Conservation (phyloP, 2,113 vertebrate species). For the Xyrauchen texanus region DNA sequence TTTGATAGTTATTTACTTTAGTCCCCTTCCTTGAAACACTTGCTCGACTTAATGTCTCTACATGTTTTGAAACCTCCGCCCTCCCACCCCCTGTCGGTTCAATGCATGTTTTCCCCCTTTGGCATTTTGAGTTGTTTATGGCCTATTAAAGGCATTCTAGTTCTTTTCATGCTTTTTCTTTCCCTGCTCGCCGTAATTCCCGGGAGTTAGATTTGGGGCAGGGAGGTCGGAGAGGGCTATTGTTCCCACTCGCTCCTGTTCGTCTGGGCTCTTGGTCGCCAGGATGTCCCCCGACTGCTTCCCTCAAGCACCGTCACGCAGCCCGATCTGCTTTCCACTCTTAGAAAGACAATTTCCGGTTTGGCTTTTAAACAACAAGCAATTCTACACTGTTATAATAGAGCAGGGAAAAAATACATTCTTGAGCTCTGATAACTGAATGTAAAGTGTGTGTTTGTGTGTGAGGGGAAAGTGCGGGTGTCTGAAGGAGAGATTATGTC, state of each 20-base stretch:
- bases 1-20: conserved; percentile 29
- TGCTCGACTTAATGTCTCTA: too few species aligned
- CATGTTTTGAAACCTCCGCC: background rate
- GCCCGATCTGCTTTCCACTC: conserved; percentile 51
- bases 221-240: conserved; percentile 43
- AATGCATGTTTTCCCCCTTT: background rate
- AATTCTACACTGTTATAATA: conserved; percentile 36
- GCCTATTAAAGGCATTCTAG: conserved; percentile 24
- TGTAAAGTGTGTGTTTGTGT: conserved; percentile 43
- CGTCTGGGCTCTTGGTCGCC: conserved; percentile 55
- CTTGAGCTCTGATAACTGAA: conserved; percentile 44
- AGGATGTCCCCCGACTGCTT: conserved; percentile 53
- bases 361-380: too few species aligned
- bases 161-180: conserved; percentile 22
- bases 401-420: conserved; percentile 17
- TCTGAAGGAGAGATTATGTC: conserved; percentile 20
- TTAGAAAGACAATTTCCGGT: conserved; percentile 72
- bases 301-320: conserved; percentile 4
- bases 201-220: conserved; percentile 24
- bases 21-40: conserved; percentile 32
- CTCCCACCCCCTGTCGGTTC: background rate
- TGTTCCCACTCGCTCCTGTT: conserved; percentile 47
- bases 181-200: conserved; percentile 21
- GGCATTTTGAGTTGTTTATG: conserved; percentile 12
- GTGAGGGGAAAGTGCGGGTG: background rate